Evolutionary conservation across 2,888 invertebrate genomes (phyloP).

Genomic region (Hirtodrosophila histrioides): DNA sequence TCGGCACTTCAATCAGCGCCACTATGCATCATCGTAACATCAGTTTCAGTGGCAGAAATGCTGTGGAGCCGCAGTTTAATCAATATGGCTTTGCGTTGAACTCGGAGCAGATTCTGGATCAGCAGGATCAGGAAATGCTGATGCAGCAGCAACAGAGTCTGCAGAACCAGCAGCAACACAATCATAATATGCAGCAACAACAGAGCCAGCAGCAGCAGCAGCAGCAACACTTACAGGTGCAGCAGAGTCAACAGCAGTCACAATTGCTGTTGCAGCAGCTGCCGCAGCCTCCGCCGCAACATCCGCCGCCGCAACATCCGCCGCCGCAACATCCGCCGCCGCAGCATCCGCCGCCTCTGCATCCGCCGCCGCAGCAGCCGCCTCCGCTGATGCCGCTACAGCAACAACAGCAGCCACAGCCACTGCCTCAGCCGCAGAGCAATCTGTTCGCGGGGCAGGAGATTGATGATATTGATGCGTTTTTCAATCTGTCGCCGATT

Average conservation of each 20-base stretch:
- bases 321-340: slow-evolving; percentile 60
- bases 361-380: slow-evolving; percentile 50
- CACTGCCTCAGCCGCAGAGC: slow-evolving; percentile 52
- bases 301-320: slow-evolving; percentile 50
- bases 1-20: slow-evolving; percentile 43
- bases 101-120: slow-evolving; percentile 76
- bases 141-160: slow-evolving; percentile 74
- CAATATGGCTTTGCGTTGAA: slow-evolving; percentile 81
- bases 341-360: slow-evolving; percentile 47
- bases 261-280: slow-evolving; percentile 47
- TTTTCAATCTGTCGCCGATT: slow-evolving; percentile 81
- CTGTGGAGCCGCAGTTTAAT: slow-evolving; percentile 79
- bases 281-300: slow-evolving; percentile 50
- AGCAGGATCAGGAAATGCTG: slow-evolving; percentile 78
- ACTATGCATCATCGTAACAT: slow-evolving; percentile 58
- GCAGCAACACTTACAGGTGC: slow-evolving; percentile 53
- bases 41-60: slow-evolving; percentile 62
- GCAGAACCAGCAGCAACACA: slow-evolving; percentile 76
- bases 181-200: slow-evolving; percentile 48
- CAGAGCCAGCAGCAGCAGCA: slow-evolving; percentile 17
- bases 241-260: slow-evolving; percentile 32
- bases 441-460: slow-evolving; percentile 73
- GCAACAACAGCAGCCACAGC: slow-evolving; percentile 52
- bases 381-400: slow-evolving; percentile 65
- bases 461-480: slow-evolving; percentile 82